These are phyloP conservation scores for Trypoxylon attenuatum DNA, from an alignment of 2,888 invertebrate genomes.

Conservation along the genomic window DNA sequence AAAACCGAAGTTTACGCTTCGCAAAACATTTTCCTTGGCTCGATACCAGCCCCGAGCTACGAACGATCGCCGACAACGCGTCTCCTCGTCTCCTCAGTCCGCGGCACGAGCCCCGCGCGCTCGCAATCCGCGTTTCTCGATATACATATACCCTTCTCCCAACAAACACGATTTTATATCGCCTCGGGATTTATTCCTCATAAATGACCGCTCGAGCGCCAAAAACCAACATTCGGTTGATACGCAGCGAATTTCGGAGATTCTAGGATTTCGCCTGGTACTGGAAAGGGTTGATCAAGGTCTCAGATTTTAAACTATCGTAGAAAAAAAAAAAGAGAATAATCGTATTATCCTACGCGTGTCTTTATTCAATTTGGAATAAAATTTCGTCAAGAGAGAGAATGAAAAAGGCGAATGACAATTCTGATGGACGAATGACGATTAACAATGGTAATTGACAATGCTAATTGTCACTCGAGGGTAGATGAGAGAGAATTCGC, in stretches of 20 bases:
- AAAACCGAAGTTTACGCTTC: neutral
- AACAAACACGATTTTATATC: neutral
- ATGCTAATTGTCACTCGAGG: neutral
- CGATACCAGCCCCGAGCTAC: constrained; percentile 8
- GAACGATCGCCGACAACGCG: constrained; percentile 2
- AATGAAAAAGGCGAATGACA: too few relatives aligned
- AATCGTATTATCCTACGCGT: too few relatives aligned
- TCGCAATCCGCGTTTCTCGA: neutral
- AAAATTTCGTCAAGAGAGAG: too few relatives aligned
- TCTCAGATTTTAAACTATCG: too few relatives aligned
- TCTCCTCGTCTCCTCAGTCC: neutral
- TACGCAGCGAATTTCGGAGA: too few relatives aligned
- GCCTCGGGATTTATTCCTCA: neutral
- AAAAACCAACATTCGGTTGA: too few relatives aligned
- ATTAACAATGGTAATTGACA: neutral
- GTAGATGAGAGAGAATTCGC: neutral
- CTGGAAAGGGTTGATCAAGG: too few relatives aligned
- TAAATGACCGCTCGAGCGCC: neutral
- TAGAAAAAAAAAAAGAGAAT: too few relatives aligned
- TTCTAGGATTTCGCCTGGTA: too few relatives aligned
- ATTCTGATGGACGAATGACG: too few relatives aligned
- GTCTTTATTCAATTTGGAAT: too few relatives aligned
- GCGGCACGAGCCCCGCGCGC: neutral
- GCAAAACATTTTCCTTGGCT: constrained; percentile 30
- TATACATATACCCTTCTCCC: neutral